Conservation (phyloP, 2,888 invertebrate species). For the Sinodicranocentrus sp. region DNA sequence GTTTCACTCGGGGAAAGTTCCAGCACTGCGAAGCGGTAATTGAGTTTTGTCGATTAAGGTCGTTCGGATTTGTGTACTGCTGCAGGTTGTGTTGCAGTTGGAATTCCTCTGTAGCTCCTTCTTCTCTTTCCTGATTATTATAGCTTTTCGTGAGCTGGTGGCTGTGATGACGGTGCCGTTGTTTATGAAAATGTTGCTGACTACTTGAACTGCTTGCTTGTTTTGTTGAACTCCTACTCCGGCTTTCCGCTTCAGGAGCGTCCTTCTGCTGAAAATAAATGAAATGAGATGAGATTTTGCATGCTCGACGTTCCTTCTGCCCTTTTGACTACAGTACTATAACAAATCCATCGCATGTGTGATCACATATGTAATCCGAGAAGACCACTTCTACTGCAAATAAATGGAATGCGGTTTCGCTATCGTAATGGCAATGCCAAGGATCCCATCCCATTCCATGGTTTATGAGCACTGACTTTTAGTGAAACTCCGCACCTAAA, state of each 20-base stretch:
- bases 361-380: background rate
- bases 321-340: too few species aligned
- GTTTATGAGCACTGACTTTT: conserved; percentile 18
- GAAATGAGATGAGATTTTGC: conserved; percentile 44
- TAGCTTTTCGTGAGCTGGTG: conserved; percentile 33
- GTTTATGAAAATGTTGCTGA: conserved; percentile 10
- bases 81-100: conserved; percentile 4
- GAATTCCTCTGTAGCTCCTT: conserved; percentile 20
- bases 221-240: conserved; percentile 48
- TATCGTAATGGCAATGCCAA: conserved; percentile 24
- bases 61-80: conserved; percentile 14
- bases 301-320: conserved; percentile 4
- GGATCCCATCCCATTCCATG: conserved; percentile 35
- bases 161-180: conserved; percentile 23
- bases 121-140: conserved; percentile 45
- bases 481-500: background rate
- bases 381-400: background rate
- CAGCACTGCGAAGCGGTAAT: conserved; percentile 69
- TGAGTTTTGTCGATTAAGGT: conserved; percentile 67
- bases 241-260: conserved; percentile 63
- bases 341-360: background rate
- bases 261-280: conserved; percentile 57
- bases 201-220: conserved; percentile 34
- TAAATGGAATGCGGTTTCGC: background rate
- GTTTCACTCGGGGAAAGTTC: conserved; percentile 76